A percentile compares a stretch with the other conserved stretches of the same genome.
phyloP scores from a whole-genome alignment of 1,140 invertebrate genomes.

The Caerostris extrusa region DNA sequence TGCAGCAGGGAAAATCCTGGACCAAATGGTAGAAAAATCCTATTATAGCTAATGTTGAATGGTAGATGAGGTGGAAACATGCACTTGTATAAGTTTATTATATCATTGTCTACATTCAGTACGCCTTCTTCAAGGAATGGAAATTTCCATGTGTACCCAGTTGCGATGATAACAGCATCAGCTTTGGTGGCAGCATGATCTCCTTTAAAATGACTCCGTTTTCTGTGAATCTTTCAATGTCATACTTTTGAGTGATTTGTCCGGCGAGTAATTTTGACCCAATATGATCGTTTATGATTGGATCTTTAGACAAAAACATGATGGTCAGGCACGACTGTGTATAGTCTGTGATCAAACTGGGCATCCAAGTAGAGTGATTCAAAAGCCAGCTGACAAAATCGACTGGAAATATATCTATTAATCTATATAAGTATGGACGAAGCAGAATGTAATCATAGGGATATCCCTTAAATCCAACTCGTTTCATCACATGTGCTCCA shows the following conservation, averaged over 20 bases:
- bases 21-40: conserved; percentile 83
- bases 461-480: background rate
- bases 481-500: conserved; percentile 79
- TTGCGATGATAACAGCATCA: conserved; percentile 81
- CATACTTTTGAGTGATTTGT: conserved; percentile 81
- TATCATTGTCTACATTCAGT: conserved; percentile 79
- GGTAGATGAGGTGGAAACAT: conserved; percentile 81
- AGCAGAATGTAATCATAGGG: background rate
- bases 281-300: conserved; percentile 79
- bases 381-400: background rate
- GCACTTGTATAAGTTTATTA: conserved; percentile 82
- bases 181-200: conserved; percentile 75
- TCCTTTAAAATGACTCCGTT: conserved; percentile 80
- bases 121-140: conserved; percentile 80
- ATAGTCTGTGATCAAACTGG: background rate
- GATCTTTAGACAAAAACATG: conserved; percentile 80
- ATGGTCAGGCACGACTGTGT: background rate
- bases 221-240: conserved; percentile 80
- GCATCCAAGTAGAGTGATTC: background rate
- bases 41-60: conserved; percentile 82
- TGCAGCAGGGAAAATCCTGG: conserved; percentile 83
- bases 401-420: conserved; percentile 12
- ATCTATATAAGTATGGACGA: background rate
- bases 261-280: conserved; percentile 83
- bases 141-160: conserved; percentile 81